Base-by-base conservation (phyloP, 2,113 vertebrate genomes). In the Halichoeres trimaculatus region DNA sequence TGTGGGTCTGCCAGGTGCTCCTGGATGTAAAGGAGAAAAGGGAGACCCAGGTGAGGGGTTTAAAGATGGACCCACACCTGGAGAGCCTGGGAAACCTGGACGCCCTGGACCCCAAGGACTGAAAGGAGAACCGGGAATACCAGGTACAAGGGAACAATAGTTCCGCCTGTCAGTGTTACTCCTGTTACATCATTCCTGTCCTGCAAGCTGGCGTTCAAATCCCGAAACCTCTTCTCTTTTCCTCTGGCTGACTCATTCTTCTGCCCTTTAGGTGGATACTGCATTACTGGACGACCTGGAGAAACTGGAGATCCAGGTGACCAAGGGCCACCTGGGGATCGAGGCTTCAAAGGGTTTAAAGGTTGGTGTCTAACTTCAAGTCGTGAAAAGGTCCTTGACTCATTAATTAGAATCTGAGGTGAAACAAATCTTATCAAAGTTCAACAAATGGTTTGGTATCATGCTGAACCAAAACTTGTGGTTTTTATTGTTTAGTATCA, bases 1-100 rank as follows among this genome's bases (percentile, higher is more conserved):
- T 0, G 8, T 24, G 14, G 93, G 97, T 13, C 45, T 47, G 4
- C 26, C 0, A 0, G 92, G 97, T 8, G 23, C 59, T 36, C 80
- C 75, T 61, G 96, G 97, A 8, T 0, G 1, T 62, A 89, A 73
- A 78, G 97, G 94, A 19, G 69, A 83, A 1, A 89, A 56, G 86
- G 94, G 94, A 78, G 84, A 90, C 4, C 81, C 77, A 5, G 92
- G 92, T 62, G 50, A 14, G 6, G 7, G 23, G 10, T 60, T 48
- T 36, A 24, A 2, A 14, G 43, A 60, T 0, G 6, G 0, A 24
- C 50, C 51, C 2, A 45, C 26, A 40, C 80, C 55, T 20, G 94
- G 94, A 70, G 86, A 93, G 77, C 88, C 89, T 34, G 93, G 94
- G 51, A 93, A 92, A 88, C 80, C 48, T 10, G 94, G 94, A 26